These are phyloP conservation scores for Brenthis daphne DNA, from an alignment of 2,888 invertebrate species.

Conservation along the genomic window DNA sequence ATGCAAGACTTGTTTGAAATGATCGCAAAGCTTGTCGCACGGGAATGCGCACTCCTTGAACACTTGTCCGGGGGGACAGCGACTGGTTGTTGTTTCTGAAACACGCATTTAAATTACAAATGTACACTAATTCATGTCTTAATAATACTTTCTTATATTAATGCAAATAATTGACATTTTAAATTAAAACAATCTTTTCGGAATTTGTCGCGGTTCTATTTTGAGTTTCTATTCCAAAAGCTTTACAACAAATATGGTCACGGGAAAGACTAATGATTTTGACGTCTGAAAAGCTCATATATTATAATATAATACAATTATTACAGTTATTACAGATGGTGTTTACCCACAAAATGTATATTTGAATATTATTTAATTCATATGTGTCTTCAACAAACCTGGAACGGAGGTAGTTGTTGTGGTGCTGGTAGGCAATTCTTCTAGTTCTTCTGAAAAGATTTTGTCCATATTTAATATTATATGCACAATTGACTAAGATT, in stretches of 20 bases:
- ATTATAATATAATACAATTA: neutral
- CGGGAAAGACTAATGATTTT: too few species aligned
- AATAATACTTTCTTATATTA: too few species aligned
- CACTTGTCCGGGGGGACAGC: conserved; percentile 74
- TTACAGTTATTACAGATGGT: neutral
- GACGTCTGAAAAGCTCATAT: neutral
- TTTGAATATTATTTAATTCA: too few species aligned
- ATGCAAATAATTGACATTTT: too few species aligned
- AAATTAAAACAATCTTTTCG: too few species aligned
- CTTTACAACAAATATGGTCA: too few species aligned
- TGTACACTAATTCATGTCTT: neutral
- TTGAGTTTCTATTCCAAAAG: too few species aligned
- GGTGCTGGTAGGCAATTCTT: neutral
- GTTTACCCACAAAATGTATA: neutral
- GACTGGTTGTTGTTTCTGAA: conserved; percentile 6
- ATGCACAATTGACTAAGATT: neutral
- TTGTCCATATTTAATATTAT: neutral
- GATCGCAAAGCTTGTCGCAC: conserved; percentile 87
- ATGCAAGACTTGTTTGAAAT: conserved; percentile 77
- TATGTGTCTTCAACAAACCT: neutral
- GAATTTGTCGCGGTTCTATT: too few species aligned
- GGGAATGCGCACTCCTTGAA: conserved; percentile 87
- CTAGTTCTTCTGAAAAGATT: conserved; percentile 1
- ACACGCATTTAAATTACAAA: neutral
- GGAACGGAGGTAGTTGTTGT: conserved; percentile 16